A percentile compares a stretch with the other conserved stretches of the same genome.
phyloP scores from a whole-genome alignment of 2,888 invertebrate species.

The Mesorhabditis sp. region DNA sequence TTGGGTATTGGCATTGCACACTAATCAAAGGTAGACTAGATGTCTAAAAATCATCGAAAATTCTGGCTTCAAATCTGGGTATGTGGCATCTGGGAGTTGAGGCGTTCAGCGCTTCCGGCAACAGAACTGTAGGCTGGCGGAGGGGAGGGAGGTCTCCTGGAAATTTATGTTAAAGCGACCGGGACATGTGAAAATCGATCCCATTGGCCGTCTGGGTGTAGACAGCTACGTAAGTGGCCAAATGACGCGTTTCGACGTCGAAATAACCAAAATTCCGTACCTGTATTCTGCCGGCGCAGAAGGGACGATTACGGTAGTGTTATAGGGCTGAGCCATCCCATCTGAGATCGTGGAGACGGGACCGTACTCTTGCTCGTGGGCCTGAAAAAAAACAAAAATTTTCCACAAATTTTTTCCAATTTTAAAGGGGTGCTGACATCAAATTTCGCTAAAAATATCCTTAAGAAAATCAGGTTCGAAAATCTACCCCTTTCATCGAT shows the following conservation, averaged over 20 bases:
- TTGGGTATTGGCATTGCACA: background rate
- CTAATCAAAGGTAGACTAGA: background rate
- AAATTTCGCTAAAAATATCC: background rate
- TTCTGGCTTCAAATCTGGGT: background rate
- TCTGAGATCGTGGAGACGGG: background rate
- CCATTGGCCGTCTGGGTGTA: no score
- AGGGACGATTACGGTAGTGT: background rate
- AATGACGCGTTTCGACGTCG: no score
- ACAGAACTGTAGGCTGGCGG: background rate
- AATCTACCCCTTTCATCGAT: no score
- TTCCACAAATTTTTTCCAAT: background rate
- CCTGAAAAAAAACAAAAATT: background rate
- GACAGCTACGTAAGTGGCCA: background rate
- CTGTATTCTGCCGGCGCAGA: background rate
- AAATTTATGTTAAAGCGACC: background rate
- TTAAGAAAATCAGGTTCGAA: no score
- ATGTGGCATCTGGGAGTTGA: background rate
- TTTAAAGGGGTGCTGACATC: background rate
- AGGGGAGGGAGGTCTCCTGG: background rate
- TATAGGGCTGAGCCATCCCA: background rate
- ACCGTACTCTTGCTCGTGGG: background rate
- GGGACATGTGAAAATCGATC: background rate
- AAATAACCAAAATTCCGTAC: no score
- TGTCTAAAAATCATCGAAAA: background rate
- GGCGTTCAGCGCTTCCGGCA: background rate